Conservation (phyloP, 2,113 vertebrate species). For the Sus scrofa region DNA sequence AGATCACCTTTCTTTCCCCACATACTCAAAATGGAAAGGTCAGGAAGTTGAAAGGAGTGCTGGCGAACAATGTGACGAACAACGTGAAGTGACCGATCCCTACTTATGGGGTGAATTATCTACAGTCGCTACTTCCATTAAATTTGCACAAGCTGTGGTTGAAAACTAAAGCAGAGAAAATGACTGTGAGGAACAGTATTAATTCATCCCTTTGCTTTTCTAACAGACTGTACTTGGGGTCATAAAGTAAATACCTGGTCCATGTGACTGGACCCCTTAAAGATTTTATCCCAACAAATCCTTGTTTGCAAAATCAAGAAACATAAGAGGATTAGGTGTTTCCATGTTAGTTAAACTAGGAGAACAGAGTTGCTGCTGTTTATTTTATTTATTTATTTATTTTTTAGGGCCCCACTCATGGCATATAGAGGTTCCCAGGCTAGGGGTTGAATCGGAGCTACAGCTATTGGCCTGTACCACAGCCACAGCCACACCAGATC, state of each 20-base stretch:
- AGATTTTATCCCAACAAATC: conserved; percentile 85
- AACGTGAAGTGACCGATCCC: not conserved
- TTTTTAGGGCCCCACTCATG: too few relatives aligned
- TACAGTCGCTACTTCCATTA: not conserved
- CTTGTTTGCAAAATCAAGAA: conserved; percentile 86
- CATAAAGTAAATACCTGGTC: conserved; percentile 83
- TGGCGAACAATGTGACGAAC: not conserved
- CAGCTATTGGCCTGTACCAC: too few relatives aligned
- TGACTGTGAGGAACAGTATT: conserved; percentile 39
- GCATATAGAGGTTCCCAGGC: too few relatives aligned
- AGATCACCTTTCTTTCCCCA: too few relatives aligned
- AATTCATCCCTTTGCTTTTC: conserved; percentile 74
- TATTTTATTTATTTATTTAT: too few relatives aligned
- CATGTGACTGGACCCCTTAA: conserved; percentile 85
- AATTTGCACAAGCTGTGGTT: conserved; percentile 39
- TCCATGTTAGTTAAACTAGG: conserved; percentile 85
- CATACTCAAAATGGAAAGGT: not conserved
- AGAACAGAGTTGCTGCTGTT: conserved; percentile 83
- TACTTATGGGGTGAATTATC: not conserved
- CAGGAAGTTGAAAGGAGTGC: not conserved
- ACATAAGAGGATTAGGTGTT: conserved; percentile 88
- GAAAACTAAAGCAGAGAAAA: conserved; percentile 65
- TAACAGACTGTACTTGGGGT: conserved; percentile 74
- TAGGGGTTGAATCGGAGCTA: too few relatives aligned
- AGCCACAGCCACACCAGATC: too few relatives aligned